Percentiles rank a stretch among this genome's conserved stretches.
phyloP scores from a whole-genome alignment of 2,888 invertebrate species.

The Stenoptilia bipunctidactyla region DNA sequence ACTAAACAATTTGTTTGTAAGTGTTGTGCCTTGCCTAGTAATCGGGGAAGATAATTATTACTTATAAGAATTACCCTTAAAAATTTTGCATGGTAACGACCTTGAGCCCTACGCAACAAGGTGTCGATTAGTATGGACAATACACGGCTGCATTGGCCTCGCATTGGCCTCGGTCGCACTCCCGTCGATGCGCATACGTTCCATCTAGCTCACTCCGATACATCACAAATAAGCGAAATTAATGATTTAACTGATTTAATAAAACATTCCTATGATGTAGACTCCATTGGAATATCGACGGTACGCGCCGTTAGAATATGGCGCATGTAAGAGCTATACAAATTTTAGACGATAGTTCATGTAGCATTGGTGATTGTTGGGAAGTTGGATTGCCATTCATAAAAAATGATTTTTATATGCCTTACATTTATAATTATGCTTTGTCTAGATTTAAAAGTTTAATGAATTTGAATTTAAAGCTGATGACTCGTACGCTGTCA shows the following conservation, averaged over 20 bases:
- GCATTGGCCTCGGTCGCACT: conserved; percentile 11
- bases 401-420: conserved; percentile 13
- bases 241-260: conserved; percentile 13
- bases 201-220: conserved; percentile 11
- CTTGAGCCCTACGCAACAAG: conserved; percentile 14
- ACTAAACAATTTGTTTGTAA: conserved; percentile 11
- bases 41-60: conserved; percentile 17
- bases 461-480: conserved; percentile 8
- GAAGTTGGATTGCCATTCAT: conserved; percentile 16
- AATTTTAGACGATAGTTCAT: conserved; percentile 16
- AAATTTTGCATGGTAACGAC: conserved; percentile 12
- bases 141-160: conserved; percentile 13
- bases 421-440: conserved; percentile 13
- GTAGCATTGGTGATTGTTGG: conserved; percentile 13
- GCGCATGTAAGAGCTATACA: conserved; percentile 14
- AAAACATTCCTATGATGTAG: conserved; percentile 14
- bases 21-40: conserved; percentile 13
- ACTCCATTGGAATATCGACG: conserved; percentile 17
- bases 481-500: conserved; percentile 8
- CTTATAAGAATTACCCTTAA: conserved; percentile 11
- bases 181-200: conserved; percentile 7
- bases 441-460: conserved; percentile 7
- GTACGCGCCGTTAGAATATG: conserved; percentile 15
- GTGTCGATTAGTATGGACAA: conserved; percentile 14
- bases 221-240: conserved; percentile 1